These are phyloP conservation scores for Stigmatopora argus DNA, from an alignment of 2,113 vertebrate genomes.

Conservation along the genomic window DNA sequence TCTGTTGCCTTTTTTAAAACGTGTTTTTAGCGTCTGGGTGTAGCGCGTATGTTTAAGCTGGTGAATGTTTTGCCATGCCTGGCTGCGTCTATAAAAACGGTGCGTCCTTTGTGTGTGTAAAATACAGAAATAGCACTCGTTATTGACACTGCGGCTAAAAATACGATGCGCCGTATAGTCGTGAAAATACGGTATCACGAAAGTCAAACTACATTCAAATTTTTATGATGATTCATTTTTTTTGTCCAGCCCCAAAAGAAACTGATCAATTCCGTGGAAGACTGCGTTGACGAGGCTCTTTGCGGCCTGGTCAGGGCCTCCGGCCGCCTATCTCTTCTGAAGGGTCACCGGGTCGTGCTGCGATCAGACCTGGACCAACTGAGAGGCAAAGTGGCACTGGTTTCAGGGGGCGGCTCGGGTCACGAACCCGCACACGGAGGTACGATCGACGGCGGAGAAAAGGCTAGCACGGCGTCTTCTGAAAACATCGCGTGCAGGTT, in stretches of 20 bases:
- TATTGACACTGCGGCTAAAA: too few species aligned
- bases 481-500: conserved; percentile 66
- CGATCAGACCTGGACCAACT: conserved; percentile 74
- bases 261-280: conserved; percentile 72
- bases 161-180: too few species aligned
- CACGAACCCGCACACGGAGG: conserved; percentile 92
- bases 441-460: conserved; percentile 30
- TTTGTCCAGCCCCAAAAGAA: conserved; percentile 70
- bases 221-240: neutral
- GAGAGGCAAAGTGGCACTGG: conserved; percentile 79
- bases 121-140: too few species aligned
- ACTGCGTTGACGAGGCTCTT: conserved; percentile 83
- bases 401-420: conserved; percentile 90
- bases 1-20: too few species aligned
- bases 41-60: too few species aligned
- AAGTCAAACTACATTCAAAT: neutral
- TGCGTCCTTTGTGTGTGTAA: too few species aligned
- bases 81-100: too few species aligned
- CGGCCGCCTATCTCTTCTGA: conserved; percentile 69
- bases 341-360: conserved; percentile 81
- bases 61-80: too few species aligned
- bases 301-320: conserved; percentile 75
- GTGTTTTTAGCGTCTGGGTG: too few species aligned
- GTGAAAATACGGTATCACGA: too few species aligned
- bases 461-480: neutral